Percentiles rank a stretch among this genome's conserved stretches.
phyloP scores from a whole-genome alignment of 2,797 vertebrate species.

The Austrolebias charrua region DNA sequence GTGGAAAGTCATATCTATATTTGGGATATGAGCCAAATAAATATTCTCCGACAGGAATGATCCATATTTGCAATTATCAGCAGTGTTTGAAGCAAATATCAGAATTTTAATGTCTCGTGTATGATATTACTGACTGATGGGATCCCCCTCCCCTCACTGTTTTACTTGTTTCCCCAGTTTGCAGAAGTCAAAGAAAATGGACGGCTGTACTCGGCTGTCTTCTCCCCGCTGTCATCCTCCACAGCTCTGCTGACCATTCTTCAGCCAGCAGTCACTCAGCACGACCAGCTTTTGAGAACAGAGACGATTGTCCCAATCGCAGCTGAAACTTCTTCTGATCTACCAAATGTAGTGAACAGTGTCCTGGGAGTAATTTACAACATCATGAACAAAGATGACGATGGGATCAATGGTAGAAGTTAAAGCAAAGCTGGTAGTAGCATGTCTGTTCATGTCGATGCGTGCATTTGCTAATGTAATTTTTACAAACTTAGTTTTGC shows the following conservation, averaged over 20 bases:
- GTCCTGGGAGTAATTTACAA: conserved; percentile 78
- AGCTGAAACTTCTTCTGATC: conserved; percentile 56
- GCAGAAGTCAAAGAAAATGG: conserved; percentile 75
- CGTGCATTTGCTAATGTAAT: not conserved
- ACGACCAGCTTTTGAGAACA: conserved; percentile 41
- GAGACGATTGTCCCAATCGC: conserved; percentile 37
- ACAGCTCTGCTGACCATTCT: conserved; percentile 83
- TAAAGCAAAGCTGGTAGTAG: not conserved
- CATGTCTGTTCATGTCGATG: not conserved
- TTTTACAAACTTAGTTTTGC: not conserved
- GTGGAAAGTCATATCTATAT: too few species aligned
- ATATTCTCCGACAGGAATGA: too few species aligned
- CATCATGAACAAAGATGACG: conserved; percentile 57
- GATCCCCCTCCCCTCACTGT: not conserved
- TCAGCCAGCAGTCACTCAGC: conserved; percentile 42
- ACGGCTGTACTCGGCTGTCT: conserved; percentile 78
- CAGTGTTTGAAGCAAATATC: too few species aligned
- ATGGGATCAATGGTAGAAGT: conserved; percentile 52
- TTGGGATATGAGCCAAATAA: too few species aligned
- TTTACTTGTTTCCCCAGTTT: conserved; percentile 71
- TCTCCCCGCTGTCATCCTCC: conserved; percentile 81
- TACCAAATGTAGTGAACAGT: conserved; percentile 81
- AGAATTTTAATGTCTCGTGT: too few species aligned
- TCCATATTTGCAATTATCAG: too few species aligned
- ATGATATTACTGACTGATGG: not conserved